Conservation (phyloP, 1,140 invertebrate species). For the Hylyphantes graminicola region DNA sequence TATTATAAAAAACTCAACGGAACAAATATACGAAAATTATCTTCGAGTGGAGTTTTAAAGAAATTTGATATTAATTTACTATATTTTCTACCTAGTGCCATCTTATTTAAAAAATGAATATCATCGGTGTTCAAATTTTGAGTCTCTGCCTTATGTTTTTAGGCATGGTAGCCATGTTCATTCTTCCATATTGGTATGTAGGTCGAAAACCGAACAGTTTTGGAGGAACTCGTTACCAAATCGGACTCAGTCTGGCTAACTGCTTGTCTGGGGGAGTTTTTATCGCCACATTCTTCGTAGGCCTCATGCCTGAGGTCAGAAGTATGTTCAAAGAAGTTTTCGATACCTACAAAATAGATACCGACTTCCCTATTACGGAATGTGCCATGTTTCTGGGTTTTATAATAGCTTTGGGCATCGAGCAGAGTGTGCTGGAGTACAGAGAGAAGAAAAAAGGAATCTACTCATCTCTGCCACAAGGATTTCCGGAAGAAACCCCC, state of each 20-base stretch:
- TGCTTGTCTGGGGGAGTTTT: conserved; percentile 88
- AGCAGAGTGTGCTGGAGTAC: conserved; percentile 74
- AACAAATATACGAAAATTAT: neutral
- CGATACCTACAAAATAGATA: conserved; percentile 37
- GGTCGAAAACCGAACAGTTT: conserved; percentile 26
- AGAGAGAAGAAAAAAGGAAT: conserved; percentile 33
- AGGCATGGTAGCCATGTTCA: conserved; percentile 37
- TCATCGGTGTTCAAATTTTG: conserved; percentile 40
- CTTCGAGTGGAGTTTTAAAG: neutral
- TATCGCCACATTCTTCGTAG: conserved; percentile 81
- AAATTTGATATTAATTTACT: neutral
- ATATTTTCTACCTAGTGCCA: neutral
- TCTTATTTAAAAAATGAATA: conserved; percentile 31
- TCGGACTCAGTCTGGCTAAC: conserved; percentile 61
- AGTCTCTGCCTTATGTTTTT: conserved; percentile 26
- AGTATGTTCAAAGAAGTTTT: conserved; percentile 68
- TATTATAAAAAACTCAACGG: neutral
- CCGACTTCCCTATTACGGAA: conserved; percentile 75
- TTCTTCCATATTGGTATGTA: conserved; percentile 53
- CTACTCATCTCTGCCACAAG: conserved; percentile 29
- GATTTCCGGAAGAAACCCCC: neutral
- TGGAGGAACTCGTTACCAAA: conserved; percentile 28
- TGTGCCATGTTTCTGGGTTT: conserved; percentile 81
- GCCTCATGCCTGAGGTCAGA: conserved; percentile 83
- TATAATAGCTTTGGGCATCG: conserved; percentile 85